phyloP scores from a whole-genome alignment of 2,113 vertebrate genomes.

The Pelmatolapia mariae region DNA sequence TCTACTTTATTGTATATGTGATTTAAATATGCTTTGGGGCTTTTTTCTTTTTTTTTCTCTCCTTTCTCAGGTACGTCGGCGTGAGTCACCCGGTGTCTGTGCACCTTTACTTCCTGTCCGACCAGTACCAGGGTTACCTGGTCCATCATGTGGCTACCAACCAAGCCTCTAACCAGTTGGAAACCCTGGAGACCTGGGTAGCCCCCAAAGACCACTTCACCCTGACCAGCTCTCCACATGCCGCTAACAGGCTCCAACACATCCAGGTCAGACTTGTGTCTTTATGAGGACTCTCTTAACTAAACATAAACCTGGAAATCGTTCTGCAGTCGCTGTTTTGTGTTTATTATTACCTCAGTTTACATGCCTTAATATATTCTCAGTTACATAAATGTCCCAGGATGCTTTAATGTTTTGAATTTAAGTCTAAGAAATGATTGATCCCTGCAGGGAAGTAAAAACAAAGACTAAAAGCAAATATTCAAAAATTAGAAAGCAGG shows the following conservation, averaged over 20 bases:
- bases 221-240: slow-evolving; percentile 77
- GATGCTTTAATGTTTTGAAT: neutral
- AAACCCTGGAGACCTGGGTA: slow-evolving; percentile 94
- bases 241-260: slow-evolving; percentile 84
- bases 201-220: slow-evolving; percentile 88
- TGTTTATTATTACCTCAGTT: neutral
- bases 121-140: slow-evolving; percentile 94
- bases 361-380: neutral
- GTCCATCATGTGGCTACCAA: slow-evolving; percentile 87
- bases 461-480: neutral
- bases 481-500: neutral
- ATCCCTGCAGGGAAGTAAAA: neutral
- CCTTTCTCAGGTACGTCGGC: slow-evolving; percentile 77
- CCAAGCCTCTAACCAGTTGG: slow-evolving; percentile 85
- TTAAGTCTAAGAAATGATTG: accelerated
- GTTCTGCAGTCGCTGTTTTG: neutral
- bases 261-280: slow-evolving; percentile 76
- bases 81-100: slow-evolving; percentile 84
- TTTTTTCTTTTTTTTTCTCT: accelerated
- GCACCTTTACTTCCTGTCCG: slow-evolving; percentile 94
- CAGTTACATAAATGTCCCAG: neutral
- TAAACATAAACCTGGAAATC: neutral
- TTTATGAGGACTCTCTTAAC: neutral
- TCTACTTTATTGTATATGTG: neutral
- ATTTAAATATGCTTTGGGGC: neutral